phyloP scores from a whole-genome alignment of 2,797 vertebrate species.

The Cynopterus sphinx region DNA sequence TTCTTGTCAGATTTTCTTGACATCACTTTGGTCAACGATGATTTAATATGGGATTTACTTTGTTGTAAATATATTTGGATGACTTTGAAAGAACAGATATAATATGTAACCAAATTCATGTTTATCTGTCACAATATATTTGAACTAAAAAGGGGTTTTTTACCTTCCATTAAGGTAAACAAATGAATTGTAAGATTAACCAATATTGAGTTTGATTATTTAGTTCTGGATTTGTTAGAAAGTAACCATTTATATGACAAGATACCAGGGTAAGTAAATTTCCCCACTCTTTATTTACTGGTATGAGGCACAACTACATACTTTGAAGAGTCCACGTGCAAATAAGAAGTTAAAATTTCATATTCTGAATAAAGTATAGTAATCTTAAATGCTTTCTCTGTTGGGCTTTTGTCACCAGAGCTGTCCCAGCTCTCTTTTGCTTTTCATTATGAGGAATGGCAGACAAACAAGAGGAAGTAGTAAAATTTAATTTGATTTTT shows the following conservation, averaged over 20 bases:
- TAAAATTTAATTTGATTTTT: not conserved
- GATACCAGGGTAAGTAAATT: not conserved
- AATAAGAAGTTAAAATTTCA: not conserved
- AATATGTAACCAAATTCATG: not conserved
- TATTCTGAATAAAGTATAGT: not conserved
- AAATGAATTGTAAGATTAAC: not conserved
- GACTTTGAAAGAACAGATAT: not conserved
- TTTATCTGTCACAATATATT: not conserved
- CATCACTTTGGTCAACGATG: not conserved
- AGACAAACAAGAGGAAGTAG: not conserved
- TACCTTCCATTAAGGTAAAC: not conserved
- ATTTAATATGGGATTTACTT: not conserved
- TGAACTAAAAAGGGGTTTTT: not conserved
- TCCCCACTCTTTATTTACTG: not conserved
- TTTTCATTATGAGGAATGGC: not conserved
- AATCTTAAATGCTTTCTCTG: not conserved
- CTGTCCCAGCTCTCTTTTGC: not conserved
- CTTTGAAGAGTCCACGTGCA: not conserved
- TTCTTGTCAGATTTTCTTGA: constrained; percentile 19
- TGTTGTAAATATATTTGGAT: not conserved
- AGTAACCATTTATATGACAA: not conserved
- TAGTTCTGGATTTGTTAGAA: not conserved
- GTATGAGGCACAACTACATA: not conserved
- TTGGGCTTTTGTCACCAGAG: not conserved
- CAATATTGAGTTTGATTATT: not conserved